These are phyloP conservation scores for Gymnocheta viridis DNA, from an alignment of 2,888 invertebrate genomes.

Conservation along the genomic window DNA sequence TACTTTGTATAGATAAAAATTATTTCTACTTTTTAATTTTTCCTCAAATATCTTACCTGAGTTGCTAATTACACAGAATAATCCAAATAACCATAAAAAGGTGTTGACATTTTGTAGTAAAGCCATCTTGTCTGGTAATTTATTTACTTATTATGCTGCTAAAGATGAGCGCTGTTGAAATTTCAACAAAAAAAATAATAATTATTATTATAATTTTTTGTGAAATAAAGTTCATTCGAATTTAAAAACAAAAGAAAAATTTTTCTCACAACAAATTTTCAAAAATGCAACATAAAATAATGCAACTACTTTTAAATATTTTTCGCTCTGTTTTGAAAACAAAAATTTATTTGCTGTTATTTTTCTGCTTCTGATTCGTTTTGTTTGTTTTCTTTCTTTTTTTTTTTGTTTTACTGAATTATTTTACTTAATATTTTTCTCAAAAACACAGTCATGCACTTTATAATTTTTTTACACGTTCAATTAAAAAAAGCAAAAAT, in stretches of 20 bases:
- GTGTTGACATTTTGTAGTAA: conserved; percentile 72
- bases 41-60: conserved; percentile 76
- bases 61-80: conserved; percentile 78
- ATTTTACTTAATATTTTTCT: conserved; percentile 42
- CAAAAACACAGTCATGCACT: conserved; percentile 66
- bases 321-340: conserved; percentile 25
- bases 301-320: conserved; percentile 46
- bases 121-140: conserved; percentile 75
- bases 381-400: conserved; percentile 24
- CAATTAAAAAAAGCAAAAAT: conserved; percentile 37
- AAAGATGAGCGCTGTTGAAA: conserved; percentile 28
- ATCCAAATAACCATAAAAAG: conserved; percentile 79
- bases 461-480: conserved; percentile 63
- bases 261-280: conserved; percentile 55
- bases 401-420: conserved; percentile 35
- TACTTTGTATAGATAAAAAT: no score
- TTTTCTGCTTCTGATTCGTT: conserved; percentile 42
- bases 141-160: conserved; percentile 68
- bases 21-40: not conserved
- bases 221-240: conserved; percentile 66
- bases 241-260: conserved; percentile 44
- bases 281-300: conserved; percentile 52
- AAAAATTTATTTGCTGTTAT: conserved; percentile 43
- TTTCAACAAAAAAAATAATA: not conserved
- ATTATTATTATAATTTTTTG: conserved; percentile 39